Evolutionary conservation across 2,113 vertebrate genomes (phyloP), one percentile per base, ranked within the genome.

Genomic region (Cathartes aura): DNA sequence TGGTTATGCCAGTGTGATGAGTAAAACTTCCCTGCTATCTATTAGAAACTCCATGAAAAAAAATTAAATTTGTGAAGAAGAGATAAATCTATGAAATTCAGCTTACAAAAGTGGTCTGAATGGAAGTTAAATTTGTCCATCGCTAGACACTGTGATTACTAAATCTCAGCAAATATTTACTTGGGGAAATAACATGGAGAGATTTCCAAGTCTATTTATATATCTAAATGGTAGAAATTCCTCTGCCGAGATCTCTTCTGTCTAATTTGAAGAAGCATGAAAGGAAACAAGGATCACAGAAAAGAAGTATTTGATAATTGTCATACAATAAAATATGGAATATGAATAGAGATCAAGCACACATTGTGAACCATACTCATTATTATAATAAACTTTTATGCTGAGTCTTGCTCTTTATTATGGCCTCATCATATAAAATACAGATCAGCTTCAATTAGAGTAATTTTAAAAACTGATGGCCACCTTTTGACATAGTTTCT

Each of bases 341-440:
- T 82, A 90, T 88, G 81, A 94, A 50, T 20, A 84, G 38, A 89
- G 55, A 95, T 95, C 84, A 95, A 94, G 67, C 38, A 88, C 1
- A 7, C 30, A 27, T 87, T 95, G 55, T 95, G 87, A 98, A 92
- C 74, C 73, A 55, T 55, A 29, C 38, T 67, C 42, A 70, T 82
- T 84, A 96, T 92, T 92, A 90, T 59, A 79, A 74, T 95, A 95
- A 96, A 97, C 62, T 89, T 96, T 97, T 92, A 94, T 93, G 66
- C 30, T 63, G 52, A 60, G 27, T 92, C 74, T 83, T 93, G 62
- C 36, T 96, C 87, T 93, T 92, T 96, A 84, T 92, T 95, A 87
- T 56, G 23, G 11, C 34, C 36, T 79, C 48, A 59, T 23, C 72
- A 40, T 52, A 87, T 85, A 84, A 89, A 86, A 93, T 23, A 86